phyloP scores from a whole-genome alignment of 2,888 invertebrate genomes.

The Andrena hattorfiana region DNA sequence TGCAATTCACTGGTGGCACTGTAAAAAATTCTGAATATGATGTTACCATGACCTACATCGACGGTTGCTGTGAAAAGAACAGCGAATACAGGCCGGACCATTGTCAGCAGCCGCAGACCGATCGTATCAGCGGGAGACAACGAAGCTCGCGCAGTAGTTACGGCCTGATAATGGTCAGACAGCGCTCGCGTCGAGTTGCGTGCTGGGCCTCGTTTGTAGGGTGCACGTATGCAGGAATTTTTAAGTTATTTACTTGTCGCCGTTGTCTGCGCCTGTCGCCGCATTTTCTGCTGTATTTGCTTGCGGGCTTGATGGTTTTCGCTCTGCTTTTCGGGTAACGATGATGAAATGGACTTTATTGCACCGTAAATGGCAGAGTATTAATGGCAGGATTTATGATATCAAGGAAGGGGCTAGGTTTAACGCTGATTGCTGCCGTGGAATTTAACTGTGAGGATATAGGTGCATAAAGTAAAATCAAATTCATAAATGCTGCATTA shows the following conservation, averaged over 20 bases:
- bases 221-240: constrained; percentile 44
- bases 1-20: constrained; percentile 42
- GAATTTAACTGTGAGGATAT: no score
- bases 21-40: constrained; percentile 64
- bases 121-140: constrained; percentile 61
- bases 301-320: neutral
- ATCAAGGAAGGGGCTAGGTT: no score
- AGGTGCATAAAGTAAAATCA: no score
- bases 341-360: no score
- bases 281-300: neutral
- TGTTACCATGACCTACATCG: constrained; percentile 70
- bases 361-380: no score
- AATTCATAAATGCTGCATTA: no score
- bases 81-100: constrained; percentile 61
- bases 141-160: constrained; percentile 64
- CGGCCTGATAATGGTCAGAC: constrained; percentile 62
- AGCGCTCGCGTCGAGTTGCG: constrained; percentile 46
- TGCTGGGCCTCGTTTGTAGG: constrained; percentile 41
- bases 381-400: no score
- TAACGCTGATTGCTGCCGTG: no score
- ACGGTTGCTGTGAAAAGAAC: constrained; percentile 64
- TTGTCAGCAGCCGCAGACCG: constrained; percentile 63
- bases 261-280: neutral
- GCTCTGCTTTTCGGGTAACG: neutral
- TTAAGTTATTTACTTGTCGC: constrained; percentile 49